phyloP scores from a whole-genome alignment of 2,797 vertebrate species.

The Pipistrellus pygmaeus region DNA sequence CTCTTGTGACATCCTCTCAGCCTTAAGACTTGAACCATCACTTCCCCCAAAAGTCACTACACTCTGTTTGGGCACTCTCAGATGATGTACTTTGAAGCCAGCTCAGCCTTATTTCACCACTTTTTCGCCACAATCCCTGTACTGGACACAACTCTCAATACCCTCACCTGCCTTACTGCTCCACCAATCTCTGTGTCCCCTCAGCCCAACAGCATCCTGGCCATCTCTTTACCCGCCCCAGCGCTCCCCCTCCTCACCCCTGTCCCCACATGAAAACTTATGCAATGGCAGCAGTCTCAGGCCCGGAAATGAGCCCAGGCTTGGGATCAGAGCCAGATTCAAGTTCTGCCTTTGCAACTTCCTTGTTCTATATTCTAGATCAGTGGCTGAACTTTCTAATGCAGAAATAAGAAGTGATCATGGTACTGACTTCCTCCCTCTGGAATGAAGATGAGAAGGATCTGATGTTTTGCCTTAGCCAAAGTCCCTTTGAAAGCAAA shows the following conservation, averaged over 20 bases:
- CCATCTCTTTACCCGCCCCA: neutral
- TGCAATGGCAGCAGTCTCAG: neutral
- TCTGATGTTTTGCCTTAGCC: neutral
- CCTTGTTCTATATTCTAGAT: neutral
- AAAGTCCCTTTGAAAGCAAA: neutral
- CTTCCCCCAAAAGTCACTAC: neutral
- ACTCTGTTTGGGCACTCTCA: neutral
- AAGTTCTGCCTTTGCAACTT: neutral
- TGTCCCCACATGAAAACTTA: neutral
- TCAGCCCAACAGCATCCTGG: neutral
- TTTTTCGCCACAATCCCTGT: neutral
- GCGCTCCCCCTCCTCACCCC: too few relatives aligned
- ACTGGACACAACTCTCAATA: too few relatives aligned
- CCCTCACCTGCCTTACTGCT: neutral
- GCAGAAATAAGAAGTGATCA: neutral
- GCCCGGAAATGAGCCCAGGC: neutral
- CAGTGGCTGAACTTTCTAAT: neutral
- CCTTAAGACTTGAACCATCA: neutral
- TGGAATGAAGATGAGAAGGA: neutral
- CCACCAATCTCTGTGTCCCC: rapidly evolving
- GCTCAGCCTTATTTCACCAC: neutral
- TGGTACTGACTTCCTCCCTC: rapidly evolving
- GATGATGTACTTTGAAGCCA: rapidly evolving
- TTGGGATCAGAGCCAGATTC: neutral
- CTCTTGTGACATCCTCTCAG: neutral